phyloP scores from a whole-genome alignment of 53 echinoderm and acorn worm species.

The Pentamera pediparva region DNA sequence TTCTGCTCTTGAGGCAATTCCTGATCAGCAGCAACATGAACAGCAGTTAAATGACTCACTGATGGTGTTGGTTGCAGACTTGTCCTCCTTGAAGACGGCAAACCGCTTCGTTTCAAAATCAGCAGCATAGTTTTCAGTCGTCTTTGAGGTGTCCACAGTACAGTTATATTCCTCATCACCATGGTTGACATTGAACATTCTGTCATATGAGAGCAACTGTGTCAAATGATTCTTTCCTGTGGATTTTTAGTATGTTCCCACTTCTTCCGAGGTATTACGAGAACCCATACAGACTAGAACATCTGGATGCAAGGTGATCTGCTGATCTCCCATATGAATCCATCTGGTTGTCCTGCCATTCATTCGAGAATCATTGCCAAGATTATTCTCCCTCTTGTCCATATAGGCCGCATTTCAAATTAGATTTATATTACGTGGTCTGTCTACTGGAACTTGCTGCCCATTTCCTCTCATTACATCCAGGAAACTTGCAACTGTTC shows the following conservation, averaged over 20 bases:
- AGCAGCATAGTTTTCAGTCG: not conserved
- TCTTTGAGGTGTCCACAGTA: not conserved
- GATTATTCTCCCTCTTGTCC: too few relatives aligned
- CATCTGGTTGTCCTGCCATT: too few relatives aligned
- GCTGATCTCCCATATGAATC: too few relatives aligned
- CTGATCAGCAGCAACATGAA: too few relatives aligned
- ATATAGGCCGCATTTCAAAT: not conserved
- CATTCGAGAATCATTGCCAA: too few relatives aligned
- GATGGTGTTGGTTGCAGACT: not conserved
- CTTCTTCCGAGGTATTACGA: too few relatives aligned
- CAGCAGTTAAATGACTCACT: conserved; percentile 3
- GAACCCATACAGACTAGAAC: too few relatives aligned
- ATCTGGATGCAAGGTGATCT: too few relatives aligned
- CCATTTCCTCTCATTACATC: too few relatives aligned
- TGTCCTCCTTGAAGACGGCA: not conserved
- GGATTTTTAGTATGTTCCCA: too few relatives aligned
- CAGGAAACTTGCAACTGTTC: not conserved
- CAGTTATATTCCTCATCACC: not conserved
- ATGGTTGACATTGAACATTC: not conserved
- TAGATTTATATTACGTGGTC: not conserved
- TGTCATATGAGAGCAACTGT: not conserved
- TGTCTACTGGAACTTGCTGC: not conserved
- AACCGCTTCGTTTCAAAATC: not conserved
- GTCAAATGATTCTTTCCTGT: too few relatives aligned
- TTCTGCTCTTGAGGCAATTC: too few relatives aligned